phyloP scores from a whole-genome alignment of 2,888 invertebrate genomes.

The Rhorus exstirpatorius region DNA sequence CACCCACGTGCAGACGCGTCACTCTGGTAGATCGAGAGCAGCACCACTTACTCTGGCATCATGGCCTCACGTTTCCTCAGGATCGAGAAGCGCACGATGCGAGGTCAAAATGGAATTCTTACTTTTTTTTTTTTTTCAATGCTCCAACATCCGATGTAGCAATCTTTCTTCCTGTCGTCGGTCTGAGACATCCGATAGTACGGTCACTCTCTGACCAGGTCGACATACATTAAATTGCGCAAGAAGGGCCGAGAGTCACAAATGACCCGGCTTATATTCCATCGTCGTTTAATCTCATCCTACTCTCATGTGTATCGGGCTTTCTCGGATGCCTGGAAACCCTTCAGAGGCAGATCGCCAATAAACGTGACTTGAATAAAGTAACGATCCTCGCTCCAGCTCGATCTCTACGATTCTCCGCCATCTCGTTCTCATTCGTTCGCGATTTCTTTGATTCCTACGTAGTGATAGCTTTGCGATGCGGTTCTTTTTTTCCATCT shows the following conservation, averaged over 20 bases:
- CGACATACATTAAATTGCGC: constrained; percentile 31
- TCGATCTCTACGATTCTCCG: constrained; percentile 17
- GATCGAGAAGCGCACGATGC: constrained; percentile 2
- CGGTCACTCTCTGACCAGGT: constrained; percentile 32
- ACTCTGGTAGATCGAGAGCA: constrained; percentile 67
- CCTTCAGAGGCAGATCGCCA: constrained; percentile 53
- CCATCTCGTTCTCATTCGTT: constrained; percentile 28
- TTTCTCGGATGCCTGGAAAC: constrained; percentile 13
- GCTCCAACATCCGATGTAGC: constrained; percentile 37
- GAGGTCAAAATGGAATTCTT: constrained; percentile 35
- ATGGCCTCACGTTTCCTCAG: constrained; percentile 58
- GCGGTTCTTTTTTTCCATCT: not conserved
- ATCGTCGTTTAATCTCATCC: constrained; percentile 15
- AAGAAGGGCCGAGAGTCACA: constrained; percentile 29
- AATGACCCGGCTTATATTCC: constrained; percentile 30
- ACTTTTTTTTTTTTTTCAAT: constrained; percentile 50
- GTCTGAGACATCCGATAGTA: constrained; percentile 10
- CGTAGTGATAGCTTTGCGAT: not conserved
- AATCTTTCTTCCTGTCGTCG: constrained; percentile 62
- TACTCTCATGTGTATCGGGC: not conserved
- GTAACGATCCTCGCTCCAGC: constrained; percentile 32
- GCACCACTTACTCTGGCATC: constrained; percentile 5
- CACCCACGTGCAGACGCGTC: constrained; percentile 45
- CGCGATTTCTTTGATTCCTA: constrained; percentile 43
- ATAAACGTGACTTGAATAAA: constrained; percentile 59